Conservation (phyloP, 2,888 invertebrate species). For the Phengaris alcon region DNA sequence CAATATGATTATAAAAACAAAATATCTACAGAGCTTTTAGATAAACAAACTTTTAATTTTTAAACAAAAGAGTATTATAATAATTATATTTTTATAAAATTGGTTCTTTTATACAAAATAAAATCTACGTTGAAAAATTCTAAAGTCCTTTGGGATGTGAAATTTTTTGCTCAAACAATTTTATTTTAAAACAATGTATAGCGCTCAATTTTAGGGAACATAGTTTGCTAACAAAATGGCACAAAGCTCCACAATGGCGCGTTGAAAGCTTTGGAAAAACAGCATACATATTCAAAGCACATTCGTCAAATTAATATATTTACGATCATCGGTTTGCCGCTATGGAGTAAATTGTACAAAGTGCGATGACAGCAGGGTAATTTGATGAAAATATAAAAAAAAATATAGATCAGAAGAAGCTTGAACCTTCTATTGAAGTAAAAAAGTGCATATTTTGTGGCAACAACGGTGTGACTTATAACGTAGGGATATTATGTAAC, state of each 20-base stretch:
- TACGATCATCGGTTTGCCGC: background rate
- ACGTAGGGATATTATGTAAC: too few relatives aligned
- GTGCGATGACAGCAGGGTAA: too few relatives aligned
- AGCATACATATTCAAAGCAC: constrained; percentile 17
- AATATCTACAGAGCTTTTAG: background rate
- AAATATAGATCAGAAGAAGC: too few relatives aligned
- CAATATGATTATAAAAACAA: too few relatives aligned
- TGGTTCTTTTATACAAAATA: background rate
- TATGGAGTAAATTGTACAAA: background rate
- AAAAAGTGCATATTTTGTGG: too few relatives aligned
- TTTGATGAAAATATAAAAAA: background rate
- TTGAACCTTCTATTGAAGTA: too few relatives aligned
- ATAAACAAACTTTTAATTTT: background rate
- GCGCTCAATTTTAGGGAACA: constrained; percentile 21
- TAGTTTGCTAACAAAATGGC: constrained; percentile 20
- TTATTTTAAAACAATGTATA: constrained; percentile 25
- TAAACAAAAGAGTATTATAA: background rate
- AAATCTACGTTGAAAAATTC: background rate
- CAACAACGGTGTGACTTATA: too few relatives aligned
- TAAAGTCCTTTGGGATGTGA: constrained; percentile 3
- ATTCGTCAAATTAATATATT: constrained; percentile 9
- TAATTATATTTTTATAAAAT: background rate
- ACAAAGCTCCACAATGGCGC: constrained; percentile 20
- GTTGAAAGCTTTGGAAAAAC: constrained; percentile 13
- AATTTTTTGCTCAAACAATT: constrained; percentile 12